Percentiles rank a stretch among this genome's conserved stretches.
These are phyloP conservation scores for Lanistes nyassanus DNA, from an alignment of 1,140 invertebrate genomes.

Conservation along the genomic window DNA sequence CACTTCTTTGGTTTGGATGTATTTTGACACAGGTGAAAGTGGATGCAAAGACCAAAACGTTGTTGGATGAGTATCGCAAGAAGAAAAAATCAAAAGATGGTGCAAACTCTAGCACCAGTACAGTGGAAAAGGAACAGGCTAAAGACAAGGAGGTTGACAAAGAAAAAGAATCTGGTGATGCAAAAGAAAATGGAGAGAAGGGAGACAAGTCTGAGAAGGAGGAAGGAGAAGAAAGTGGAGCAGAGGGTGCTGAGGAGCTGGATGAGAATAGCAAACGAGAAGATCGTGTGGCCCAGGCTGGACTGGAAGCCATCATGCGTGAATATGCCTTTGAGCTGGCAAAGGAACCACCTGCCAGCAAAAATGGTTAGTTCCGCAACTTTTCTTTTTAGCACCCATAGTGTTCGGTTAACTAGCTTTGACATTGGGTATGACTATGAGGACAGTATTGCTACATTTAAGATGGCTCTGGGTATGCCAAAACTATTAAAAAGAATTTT, in stretches of 20 bases:
- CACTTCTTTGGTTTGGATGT: not conserved
- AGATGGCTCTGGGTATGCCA: no score
- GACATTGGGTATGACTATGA: no score
- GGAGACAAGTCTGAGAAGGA: conserved; percentile 48
- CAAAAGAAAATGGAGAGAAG: conserved; percentile 49
- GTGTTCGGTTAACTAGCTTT: no score
- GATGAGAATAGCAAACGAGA: conserved; percentile 60
- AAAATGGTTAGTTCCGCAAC: conserved; percentile 13
- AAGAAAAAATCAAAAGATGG: conserved; percentile 53
- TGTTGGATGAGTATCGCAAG: conserved; percentile 87
- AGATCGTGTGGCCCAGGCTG: conserved; percentile 73
- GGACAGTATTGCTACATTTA: no score
- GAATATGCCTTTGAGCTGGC: conserved; percentile 81
- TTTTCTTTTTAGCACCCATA: no score
- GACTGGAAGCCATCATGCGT: conserved; percentile 81
- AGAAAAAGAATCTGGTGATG: conserved; percentile 44
- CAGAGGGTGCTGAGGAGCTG: conserved; percentile 46
- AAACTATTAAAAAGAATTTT: no score
- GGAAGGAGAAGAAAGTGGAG: conserved; percentile 43
- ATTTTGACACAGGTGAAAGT: conserved; percentile 77
- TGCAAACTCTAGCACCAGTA: conserved; percentile 31
- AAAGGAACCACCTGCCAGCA: conserved; percentile 68
- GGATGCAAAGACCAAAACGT: conserved; percentile 96
- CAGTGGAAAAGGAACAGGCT: conserved; percentile 38
- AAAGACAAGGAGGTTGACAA: conserved; percentile 42